Conservation (phyloP, 92 coral and sea anemone species). For the Porites evermanni region DNA sequence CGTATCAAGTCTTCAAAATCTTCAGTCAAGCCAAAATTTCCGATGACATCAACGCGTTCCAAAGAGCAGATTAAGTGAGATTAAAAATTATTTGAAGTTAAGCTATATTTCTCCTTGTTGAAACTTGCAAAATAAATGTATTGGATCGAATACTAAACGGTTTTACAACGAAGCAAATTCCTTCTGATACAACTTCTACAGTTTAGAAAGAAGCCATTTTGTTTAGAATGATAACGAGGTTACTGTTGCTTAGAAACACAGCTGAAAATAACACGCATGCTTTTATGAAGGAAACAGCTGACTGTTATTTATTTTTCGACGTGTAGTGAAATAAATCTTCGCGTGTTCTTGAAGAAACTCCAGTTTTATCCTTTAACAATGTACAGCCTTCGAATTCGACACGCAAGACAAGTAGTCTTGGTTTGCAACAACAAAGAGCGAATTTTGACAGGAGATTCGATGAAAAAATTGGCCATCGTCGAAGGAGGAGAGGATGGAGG, state of each 20-base stretch:
- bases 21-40: background rate
- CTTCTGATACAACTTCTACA: no score
- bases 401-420: constrained; percentile 88
- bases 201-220: constrained; percentile 43
- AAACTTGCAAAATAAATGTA: no score
- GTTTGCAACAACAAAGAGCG: constrained; percentile 88
- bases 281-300: constrained; percentile 27
- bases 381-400: constrained; percentile 75
- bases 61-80: no score
- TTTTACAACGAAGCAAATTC: no score
- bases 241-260: constrained; percentile 56
- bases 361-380: constrained; percentile 16
- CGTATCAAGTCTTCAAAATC: background rate
- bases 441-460: constrained; percentile 78
- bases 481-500: constrained; percentile 72
- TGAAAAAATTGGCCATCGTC: constrained; percentile 77
- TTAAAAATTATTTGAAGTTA: no score
- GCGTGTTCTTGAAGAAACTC: background rate
- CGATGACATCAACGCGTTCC: background rate
- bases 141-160: no score
- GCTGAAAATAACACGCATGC: constrained; percentile 41
- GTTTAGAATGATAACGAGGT: constrained; percentile 48
- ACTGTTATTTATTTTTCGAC: background rate
- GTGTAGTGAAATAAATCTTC: background rate
- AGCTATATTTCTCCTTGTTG: no score